These are phyloP conservation scores for Nothocercus nigrocapillus DNA, from an alignment of 2,113 vertebrate genomes.

Conservation along the genomic window DNA sequence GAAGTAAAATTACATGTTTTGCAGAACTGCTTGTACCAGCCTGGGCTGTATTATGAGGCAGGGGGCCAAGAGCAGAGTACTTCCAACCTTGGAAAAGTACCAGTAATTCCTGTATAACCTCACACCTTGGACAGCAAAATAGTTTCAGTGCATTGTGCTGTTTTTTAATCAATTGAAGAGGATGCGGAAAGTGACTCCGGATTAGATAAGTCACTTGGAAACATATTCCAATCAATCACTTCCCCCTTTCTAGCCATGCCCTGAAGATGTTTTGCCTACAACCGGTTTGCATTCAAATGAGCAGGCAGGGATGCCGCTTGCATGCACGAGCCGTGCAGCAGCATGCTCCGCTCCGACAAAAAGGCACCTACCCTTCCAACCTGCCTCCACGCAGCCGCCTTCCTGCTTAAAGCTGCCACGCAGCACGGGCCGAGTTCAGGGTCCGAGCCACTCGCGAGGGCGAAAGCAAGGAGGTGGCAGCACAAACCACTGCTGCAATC, in stretches of 20 bases:
- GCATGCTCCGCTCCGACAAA: not conserved
- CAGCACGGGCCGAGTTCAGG: not conserved
- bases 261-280: constrained; percentile 46
- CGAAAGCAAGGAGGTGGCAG: not conserved
- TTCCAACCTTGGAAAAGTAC: not conserved
- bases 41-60: constrained; percentile 37
- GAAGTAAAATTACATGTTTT: constrained; percentile 50
- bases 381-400: not conserved
- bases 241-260: constrained; percentile 22
- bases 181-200: constrained; percentile 34
- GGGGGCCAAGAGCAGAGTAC: constrained; percentile 36
- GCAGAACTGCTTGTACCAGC: constrained; percentile 52
- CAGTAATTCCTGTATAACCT: constrained; percentile 52
- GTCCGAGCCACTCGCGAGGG: not conserved
- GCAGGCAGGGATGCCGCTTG: not conserved
- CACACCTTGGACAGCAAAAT: constrained; percentile 24
- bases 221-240: constrained; percentile 56
- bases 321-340: not conserved
- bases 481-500: not conserved
- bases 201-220: constrained; percentile 63
- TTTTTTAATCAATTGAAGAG: not conserved
- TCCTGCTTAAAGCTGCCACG: not conserved
- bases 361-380: not conserved
- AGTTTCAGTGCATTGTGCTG: not conserved
- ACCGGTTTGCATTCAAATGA: constrained; percentile 28